Base-by-base conservation (phyloP, 2,113 vertebrate species). In the Ginglymostoma cirratum region DNA sequence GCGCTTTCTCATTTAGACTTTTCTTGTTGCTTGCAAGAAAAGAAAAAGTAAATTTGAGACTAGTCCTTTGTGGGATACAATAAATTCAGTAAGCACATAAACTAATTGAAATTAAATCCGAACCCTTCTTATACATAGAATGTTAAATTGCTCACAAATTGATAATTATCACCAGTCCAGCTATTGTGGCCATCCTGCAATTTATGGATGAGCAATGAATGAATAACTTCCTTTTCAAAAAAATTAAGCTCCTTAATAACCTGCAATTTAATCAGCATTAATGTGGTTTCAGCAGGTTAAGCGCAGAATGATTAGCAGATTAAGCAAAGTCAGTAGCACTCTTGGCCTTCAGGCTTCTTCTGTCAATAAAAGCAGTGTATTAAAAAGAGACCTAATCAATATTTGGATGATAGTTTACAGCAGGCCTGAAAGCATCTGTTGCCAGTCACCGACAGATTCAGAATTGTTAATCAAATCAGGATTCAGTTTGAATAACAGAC, bases 391-490 rank as follows among this genome's bases (percentile, higher is more conserved):
- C 52, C 30, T 30, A 95, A 95, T 72, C 94, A 95, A 52, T 52
- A 27, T 45, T 45, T 72, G 38, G 45, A 34, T 76, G 67, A 95
- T 72, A 34, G 24, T 72, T 95, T 30, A 95, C 19, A 76, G 23
- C 23, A 34, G 23, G 69, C 15, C 93, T 95, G 67, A 95, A 95
- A 76, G 24, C 69, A 95, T 15, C 94, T 30, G 42, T 70, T 52
- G 69, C 94, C 69, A 95, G 69, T 95, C 94, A 52, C 67, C 70
- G 69, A 72, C 69, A 30, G 94, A 76, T 52, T 76, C 48, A 95
- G 38, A 12, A 52, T 95, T 72, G 38, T 72, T 72, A 95, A 95
- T 95, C 94, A 95, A 95, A 95, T 95, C 72, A 45, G 38, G 66
- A 95, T 76, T 70, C 69, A 17, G 69, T 72, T 72, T 76, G 94